Percentiles rank a stretch among this genome's conserved stretches.
Conservation (phyloP, 1,140 invertebrate genomes). For the Ceratosolen fusciceps region DNA sequence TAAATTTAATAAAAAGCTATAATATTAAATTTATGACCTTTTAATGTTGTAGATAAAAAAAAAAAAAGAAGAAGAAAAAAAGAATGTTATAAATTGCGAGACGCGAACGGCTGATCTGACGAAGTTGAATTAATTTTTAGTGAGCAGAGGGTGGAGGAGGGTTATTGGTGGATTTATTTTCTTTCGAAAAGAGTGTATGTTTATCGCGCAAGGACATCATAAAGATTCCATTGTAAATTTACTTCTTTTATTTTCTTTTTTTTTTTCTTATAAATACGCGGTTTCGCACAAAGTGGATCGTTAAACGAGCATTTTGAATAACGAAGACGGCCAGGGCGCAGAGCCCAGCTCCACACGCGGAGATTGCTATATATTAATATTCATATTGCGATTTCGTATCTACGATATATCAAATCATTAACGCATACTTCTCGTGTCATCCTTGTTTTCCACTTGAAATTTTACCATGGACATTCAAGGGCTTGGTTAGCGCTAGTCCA, state of each 20-base stretch:
- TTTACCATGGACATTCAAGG: too few relatives aligned
- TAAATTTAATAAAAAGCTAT: not conserved
- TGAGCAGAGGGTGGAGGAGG: too few relatives aligned
- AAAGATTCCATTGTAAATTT: not conserved
- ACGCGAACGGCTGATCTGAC: not conserved
- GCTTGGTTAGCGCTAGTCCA: too few relatives aligned
- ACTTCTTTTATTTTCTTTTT: not conserved
- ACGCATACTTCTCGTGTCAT: too few relatives aligned
- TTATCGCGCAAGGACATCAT: not conserved
- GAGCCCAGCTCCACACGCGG: not conserved
- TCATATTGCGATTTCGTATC: not conserved
- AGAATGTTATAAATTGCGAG: not conserved
- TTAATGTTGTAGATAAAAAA: not conserved
- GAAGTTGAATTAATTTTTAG: not conserved
- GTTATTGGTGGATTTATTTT: not conserved
- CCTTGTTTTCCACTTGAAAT: too few relatives aligned
- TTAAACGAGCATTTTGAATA: constrained; percentile 13
- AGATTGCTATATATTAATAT: not conserved
- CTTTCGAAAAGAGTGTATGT: not conserved
- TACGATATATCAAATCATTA: too few relatives aligned
- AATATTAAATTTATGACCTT: not conserved
- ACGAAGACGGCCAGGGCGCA: not conserved
- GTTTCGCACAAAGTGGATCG: not conserved
- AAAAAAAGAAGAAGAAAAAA: too few relatives aligned
- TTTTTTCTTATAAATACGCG: too few relatives aligned